A percentile compares a stretch with the other conserved stretches of the same genome.
These are phyloP conservation scores for Pipa parva DNA, from an alignment of 2,113 vertebrate species.

Conservation along the genomic window DNA sequence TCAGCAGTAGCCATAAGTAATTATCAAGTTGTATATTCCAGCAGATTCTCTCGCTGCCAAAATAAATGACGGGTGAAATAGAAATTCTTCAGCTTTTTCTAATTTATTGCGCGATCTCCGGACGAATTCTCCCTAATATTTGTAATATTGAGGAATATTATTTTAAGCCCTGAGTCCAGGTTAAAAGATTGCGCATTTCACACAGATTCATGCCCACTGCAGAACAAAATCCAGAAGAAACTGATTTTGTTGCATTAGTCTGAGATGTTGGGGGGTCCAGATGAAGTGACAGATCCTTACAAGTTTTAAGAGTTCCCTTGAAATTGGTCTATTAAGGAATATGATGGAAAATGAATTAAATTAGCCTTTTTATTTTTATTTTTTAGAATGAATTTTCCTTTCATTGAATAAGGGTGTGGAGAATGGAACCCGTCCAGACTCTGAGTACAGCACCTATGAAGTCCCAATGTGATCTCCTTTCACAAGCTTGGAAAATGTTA, in stretches of 20 bases:
- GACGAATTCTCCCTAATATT: not conserved
- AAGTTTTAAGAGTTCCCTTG: not conserved
- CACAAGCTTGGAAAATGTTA: too few relatives aligned
- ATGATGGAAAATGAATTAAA: too few relatives aligned
- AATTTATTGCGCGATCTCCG: constrained; percentile 8
- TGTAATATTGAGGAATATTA: not conserved
- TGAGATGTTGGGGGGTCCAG: not conserved
- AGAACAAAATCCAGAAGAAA: not conserved
- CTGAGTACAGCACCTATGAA: too few relatives aligned
- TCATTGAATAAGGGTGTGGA: too few relatives aligned
- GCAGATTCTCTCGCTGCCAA: not conserved
- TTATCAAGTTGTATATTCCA: constrained; percentile 22
- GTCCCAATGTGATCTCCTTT: too few relatives aligned
- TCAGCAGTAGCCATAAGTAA: constrained; percentile 28
- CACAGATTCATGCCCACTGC: not conserved
- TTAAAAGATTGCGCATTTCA: not conserved
- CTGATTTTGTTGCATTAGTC: not conserved
- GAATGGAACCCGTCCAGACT: too few relatives aligned
- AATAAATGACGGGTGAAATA: not conserved
- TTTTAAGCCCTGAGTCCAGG: not conserved
- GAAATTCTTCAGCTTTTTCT: constrained; percentile 10
- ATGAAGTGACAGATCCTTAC: not conserved
- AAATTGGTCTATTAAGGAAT: not conserved
- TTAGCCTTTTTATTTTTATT: too few relatives aligned
- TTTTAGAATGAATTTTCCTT: too few relatives aligned